A percentile compares a stretch with the other conserved stretches of the same genome.
phyloP scores from a whole-genome alignment of 64 coral and sea anemone species.

The Porites lutea region DNA sequence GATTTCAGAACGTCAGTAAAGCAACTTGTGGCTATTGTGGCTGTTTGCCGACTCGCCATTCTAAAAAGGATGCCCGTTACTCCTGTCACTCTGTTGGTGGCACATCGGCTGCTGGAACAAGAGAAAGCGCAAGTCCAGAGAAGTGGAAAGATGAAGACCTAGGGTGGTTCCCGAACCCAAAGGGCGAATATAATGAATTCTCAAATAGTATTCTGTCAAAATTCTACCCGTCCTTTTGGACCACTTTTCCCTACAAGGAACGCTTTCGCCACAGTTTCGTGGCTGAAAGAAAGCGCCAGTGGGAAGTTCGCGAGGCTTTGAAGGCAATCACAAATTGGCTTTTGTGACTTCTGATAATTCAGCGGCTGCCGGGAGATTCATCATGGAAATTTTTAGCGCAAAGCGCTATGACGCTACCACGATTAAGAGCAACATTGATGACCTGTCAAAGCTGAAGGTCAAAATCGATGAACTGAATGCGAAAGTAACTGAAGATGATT shows the following conservation, averaged over 20 bases:
- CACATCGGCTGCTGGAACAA: constrained; percentile 36
- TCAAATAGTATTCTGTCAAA: constrained; percentile 56
- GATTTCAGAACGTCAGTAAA: constrained; percentile 15
- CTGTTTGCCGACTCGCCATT: constrained; percentile 48
- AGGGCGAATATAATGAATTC: constrained; percentile 53
- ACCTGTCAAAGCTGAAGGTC: constrained; percentile 43
- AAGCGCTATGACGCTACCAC: constrained; percentile 36
- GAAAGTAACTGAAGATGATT: constrained; percentile 66
- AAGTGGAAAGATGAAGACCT: constrained; percentile 56
- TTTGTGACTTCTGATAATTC: constrained; percentile 69
- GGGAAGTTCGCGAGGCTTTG: constrained; percentile 45
- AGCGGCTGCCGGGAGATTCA: constrained; percentile 65
- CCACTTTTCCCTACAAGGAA: constrained; percentile 20
- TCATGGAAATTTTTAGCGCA: constrained; percentile 53
- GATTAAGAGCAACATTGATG: constrained; percentile 54
- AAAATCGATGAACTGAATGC: constrained; percentile 62
- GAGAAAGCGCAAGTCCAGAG: constrained; percentile 32
- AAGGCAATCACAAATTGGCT: constrained; percentile 56
- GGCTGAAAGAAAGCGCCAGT: constrained; percentile 58
- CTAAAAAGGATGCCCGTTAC: constrained; percentile 38
- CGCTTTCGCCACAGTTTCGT: constrained; percentile 44
- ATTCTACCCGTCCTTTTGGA: constrained; percentile 42
- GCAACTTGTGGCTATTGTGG: constrained; percentile 66
- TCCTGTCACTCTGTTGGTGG: constrained; percentile 51
- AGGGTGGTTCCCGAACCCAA: constrained; percentile 54